Evolutionary conservation across 2,888 invertebrate genomes (phyloP).

Genomic region (Lampropteryx suffumata): DNA sequence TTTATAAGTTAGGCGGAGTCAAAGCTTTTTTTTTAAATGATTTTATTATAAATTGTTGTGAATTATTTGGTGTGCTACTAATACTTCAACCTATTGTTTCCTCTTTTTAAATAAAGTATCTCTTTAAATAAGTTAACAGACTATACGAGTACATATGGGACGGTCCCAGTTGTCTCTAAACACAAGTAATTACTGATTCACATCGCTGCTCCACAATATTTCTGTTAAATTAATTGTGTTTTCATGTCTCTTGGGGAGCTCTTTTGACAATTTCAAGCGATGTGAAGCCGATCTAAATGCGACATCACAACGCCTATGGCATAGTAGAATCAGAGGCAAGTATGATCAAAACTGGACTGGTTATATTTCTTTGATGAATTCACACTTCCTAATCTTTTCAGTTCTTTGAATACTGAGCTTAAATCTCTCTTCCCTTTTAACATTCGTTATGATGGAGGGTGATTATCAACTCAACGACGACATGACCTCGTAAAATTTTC

Average conservation of each 20-base stretch:
- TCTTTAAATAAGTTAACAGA: too few relatives aligned
- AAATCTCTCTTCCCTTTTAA: too few relatives aligned
- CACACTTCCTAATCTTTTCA: too few relatives aligned
- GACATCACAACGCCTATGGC: conserved; percentile 25
- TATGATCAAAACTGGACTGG: too few relatives aligned
- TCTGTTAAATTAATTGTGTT: conserved; percentile 14
- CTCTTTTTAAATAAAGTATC: too few relatives aligned
- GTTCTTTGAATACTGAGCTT: too few relatives aligned
- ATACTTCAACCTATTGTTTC: too few relatives aligned
- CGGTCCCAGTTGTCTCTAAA: neutral
- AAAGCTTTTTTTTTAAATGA: conserved; percentile 12
- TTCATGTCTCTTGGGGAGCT: conserved; percentile 32
- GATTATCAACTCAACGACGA: too few relatives aligned
- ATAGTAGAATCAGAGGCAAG: neutral
- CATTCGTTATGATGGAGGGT: too few relatives aligned
- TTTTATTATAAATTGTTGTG: neutral
- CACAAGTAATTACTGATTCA: neutral
- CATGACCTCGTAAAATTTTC: too few relatives aligned
- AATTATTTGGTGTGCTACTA: too few relatives aligned
- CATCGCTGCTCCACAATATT: conserved; percentile 8
- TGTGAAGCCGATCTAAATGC: conserved; percentile 38
- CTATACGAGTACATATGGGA: neutral
- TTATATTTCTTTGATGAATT: too few relatives aligned
- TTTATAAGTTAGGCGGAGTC: conserved; percentile 3
- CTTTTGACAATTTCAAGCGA: conserved; percentile 46